Conservation (phyloP, 1,140 invertebrate genomes). For the Caligus rogercresseyi region DNA sequence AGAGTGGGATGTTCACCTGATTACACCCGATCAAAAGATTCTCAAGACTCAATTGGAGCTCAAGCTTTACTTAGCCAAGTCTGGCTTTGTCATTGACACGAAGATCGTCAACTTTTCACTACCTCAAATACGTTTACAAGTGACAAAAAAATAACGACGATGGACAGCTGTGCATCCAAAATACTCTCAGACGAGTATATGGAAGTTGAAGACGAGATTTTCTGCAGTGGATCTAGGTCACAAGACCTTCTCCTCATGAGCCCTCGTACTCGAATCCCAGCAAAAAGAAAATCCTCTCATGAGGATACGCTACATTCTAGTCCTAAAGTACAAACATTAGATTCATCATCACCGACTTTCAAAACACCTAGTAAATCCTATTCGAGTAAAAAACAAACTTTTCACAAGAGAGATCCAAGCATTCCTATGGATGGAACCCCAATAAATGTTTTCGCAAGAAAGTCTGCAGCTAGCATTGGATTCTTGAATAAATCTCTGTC, state of each 20-base stretch:
- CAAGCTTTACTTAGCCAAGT: constrained; percentile 11
- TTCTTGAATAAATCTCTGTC: too few relatives aligned
- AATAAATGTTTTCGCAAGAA: too few relatives aligned
- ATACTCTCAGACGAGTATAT: not conserved
- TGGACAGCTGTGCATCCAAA: not conserved
- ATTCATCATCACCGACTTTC: too few relatives aligned
- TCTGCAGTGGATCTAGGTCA: not conserved
- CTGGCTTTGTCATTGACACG: constrained; percentile 6
- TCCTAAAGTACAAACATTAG: too few relatives aligned
- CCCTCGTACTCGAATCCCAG: not conserved
- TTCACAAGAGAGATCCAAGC: too few relatives aligned
- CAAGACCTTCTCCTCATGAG: not conserved
- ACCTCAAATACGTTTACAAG: not conserved
- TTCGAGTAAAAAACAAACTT: too few relatives aligned
- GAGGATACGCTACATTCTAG: not conserved
- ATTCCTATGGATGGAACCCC: too few relatives aligned
- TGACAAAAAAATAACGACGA: not conserved
- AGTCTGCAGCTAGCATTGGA: too few relatives aligned
- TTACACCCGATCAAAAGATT: constrained; percentile 14
- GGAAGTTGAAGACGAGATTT: not conserved
- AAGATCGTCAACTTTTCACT: constrained; percentile 15
- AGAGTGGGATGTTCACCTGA: constrained; percentile 12
- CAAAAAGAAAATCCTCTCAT: not conserved
- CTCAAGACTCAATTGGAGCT: not conserved
- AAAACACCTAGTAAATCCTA: too few relatives aligned